Conservation (phyloP, 2,113 vertebrate species). For the Oriolus oriolus region DNA sequence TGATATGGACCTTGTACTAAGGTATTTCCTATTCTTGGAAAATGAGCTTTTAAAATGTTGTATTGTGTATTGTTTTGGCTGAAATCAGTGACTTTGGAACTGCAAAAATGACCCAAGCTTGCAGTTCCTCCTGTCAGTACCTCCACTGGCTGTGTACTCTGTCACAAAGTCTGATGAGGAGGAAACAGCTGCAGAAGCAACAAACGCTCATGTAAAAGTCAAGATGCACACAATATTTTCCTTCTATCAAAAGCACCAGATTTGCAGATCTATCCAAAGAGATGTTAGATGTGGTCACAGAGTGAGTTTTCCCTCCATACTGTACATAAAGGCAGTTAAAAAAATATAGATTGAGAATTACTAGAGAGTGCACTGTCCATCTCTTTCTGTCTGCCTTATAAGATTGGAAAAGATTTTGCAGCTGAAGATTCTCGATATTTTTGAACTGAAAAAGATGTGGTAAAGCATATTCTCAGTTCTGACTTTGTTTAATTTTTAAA, state of each 20-base stretch:
- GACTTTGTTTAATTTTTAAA: constrained; percentile 32
- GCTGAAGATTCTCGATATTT: not conserved
- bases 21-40: not conserved
- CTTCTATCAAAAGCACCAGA: not conserved
- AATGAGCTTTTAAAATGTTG: not conserved
- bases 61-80: not conserved
- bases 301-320: not conserved
- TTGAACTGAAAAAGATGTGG: not conserved
- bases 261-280: not conserved
- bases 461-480: not conserved
- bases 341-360: not conserved
- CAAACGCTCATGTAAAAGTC: not conserved
- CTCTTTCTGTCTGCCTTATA: not conserved
- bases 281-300: not conserved
- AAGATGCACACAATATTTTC: not conserved
- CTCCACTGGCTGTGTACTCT: not conserved
- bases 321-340: not conserved
- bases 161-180: not conserved
- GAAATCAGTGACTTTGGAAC: not conserved
- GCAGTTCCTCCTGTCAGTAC: not conserved
- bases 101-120: not conserved
- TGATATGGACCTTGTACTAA: not conserved
- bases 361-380: not conserved
- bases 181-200: not conserved
- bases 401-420: not conserved